A percentile compares a stretch with the other conserved stretches of the same genome.
phyloP scores from a whole-genome alignment of 2,113 vertebrate species.

The Clarias macrocephalus region DNA sequence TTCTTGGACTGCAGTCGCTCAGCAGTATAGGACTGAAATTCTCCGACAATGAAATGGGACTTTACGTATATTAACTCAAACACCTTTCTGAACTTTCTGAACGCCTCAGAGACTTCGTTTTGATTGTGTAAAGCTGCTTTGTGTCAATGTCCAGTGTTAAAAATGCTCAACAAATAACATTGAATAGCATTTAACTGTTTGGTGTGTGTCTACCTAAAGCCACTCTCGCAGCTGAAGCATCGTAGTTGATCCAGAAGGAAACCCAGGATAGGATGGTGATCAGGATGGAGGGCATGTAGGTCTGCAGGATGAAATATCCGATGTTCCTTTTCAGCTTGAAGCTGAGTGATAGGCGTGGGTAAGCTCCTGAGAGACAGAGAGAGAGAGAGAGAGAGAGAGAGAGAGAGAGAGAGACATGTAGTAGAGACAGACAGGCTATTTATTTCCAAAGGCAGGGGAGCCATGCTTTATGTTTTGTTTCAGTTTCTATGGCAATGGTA shows the following conservation, averaged over 20 bases:
- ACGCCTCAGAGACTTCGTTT: too few relatives aligned
- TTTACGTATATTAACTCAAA: too few relatives aligned
- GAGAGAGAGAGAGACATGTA: slow-evolving; percentile 2
- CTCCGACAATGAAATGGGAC: too few relatives aligned
- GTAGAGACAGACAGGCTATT: slow-evolving; percentile 42
- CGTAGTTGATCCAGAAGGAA: slow-evolving; percentile 99
- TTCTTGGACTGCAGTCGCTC: too few relatives aligned
- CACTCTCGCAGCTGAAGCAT: slow-evolving; percentile 96
- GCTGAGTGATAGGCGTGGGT: slow-evolving; percentile 94
- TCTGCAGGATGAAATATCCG: slow-evolving; percentile 99
- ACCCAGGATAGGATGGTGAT: slow-evolving; percentile 99
- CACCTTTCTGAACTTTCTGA: too few relatives aligned
- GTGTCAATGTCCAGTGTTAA: too few relatives aligned
- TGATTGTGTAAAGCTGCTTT: too few relatives aligned
- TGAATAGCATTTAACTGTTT: neutral
- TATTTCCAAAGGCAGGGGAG: slow-evolving; percentile 49
- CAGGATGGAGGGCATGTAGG: slow-evolving; percentile 98
- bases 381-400: slow-evolving; percentile 8
- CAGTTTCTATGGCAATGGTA: slow-evolving; percentile 60
- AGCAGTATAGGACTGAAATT: too few relatives aligned
- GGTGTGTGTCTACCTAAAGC: slow-evolving; percentile 83
- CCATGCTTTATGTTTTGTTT: slow-evolving; percentile 50
- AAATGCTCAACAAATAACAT: too few relatives aligned
- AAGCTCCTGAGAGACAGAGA: slow-evolving; percentile 80
- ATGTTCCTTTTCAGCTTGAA: slow-evolving; percentile 97